Base-by-base conservation (phyloP, 2,113 vertebrate species). In the Piprites chloris region DNA sequence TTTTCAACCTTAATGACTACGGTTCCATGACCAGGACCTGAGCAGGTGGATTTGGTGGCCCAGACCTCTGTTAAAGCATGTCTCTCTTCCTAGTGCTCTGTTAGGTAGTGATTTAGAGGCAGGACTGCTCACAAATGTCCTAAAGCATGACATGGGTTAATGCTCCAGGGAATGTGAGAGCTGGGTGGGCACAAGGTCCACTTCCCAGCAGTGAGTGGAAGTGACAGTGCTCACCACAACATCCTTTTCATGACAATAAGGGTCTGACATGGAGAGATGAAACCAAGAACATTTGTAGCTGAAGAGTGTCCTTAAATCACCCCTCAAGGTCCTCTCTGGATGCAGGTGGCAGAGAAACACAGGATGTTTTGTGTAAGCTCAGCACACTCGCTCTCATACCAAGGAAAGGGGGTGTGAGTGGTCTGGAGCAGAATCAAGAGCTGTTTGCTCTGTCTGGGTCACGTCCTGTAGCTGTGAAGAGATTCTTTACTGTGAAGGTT, bases 261-360 rank as follows among this genome's bases (percentile, higher is more conserved):
- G 46, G 62, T 78, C 74, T 87, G 69, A 26, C 35, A 83, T 56
- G 9, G 37, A 52, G 63, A 0, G 0, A 37, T 23, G 56, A 74
- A 71, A 50, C 41, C 47, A 67, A 37, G 74, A 87, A 32, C 44
- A 6, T 13, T 74, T 20, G 35, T 7, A 28, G 50, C 59, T 80
- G 50, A 80, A 65, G 37, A 4, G 32, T 74, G 55, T 52, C 84
- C 87, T 81, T 49, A 58, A 66, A 12, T 5, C 1, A 5, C 67
- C 58, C 46, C 65, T 28, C 1, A 0, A 79, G 67, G 35, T 35
- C 33, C 33, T 61, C 0, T 9, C 27, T 50, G 47, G 76, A 16
- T 0, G 44, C 91, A 94, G 91, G 80, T 95, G 96, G 26, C 28
- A 4, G 79, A 63, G 52, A 83, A 90, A 63, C 5, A 8, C 93